phyloP scores from a whole-genome alignment of 2,797 vertebrate genomes.

The Crypturellus tataupa region DNA sequence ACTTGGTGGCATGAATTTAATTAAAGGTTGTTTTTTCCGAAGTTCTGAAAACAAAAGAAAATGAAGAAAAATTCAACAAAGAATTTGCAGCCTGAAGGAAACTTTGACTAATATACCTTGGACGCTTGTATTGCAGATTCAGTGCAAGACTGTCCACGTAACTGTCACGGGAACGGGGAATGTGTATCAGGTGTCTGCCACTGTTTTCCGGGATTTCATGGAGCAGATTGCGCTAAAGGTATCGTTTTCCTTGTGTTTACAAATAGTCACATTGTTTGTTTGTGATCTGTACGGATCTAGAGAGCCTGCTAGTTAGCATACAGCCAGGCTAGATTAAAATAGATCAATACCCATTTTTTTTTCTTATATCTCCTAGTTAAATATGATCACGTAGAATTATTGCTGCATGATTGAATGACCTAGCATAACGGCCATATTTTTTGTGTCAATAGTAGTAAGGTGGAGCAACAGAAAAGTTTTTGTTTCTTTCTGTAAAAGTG shows the following conservation, averaged over 20 bases:
- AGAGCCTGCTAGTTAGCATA: background rate
- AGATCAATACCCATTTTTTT: background rate
- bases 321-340: background rate
- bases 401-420: background rate
- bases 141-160: constrained; percentile 97
- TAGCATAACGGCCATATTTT: constrained; percentile 25
- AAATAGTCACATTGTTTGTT: constrained; percentile 19
- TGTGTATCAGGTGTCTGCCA: constrained; percentile 97
- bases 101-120: background rate
- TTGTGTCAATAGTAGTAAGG: constrained; percentile 41
- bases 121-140: constrained; percentile 86
- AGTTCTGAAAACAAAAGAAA: background rate
- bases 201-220: constrained; percentile 98
- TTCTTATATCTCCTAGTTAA: background rate
- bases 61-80: background rate
- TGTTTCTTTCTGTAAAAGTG: constrained; percentile 65
- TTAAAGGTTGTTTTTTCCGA: background rate
- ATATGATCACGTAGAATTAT: background rate
- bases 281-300: background rate
- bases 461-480: constrained; percentile 66
- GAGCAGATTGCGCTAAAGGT: constrained; percentile 99
- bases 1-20: background rate
- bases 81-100: background rate
- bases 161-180: constrained; percentile 98
- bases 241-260: constrained; percentile 56